Conservation (phyloP, 2,888 invertebrate species). For the Icerya purchasi region DNA sequence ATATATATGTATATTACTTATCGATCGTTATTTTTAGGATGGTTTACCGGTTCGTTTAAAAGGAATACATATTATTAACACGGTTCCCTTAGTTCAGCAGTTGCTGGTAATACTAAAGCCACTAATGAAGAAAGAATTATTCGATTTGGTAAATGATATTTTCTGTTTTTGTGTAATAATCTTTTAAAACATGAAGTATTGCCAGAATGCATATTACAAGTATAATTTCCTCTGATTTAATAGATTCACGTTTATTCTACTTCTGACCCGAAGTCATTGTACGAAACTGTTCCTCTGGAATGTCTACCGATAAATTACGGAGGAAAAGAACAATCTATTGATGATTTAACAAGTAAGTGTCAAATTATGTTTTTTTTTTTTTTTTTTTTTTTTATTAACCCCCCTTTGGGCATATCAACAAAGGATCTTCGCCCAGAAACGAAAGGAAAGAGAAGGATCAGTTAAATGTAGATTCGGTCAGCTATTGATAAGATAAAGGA, state of each 20-base stretch:
- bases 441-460: no score
- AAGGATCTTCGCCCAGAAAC: no score
- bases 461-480: no score
- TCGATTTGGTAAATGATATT: conserved; percentile 15
- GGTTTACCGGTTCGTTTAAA: conserved; percentile 14
- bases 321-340: conserved; percentile 12
- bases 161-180: no score
- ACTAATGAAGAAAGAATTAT: conserved; percentile 15
- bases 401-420: no score
- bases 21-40: conserved; percentile 10
- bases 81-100: conserved; percentile 13
- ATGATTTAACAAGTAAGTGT: conserved; percentile 13
- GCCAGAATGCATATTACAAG: background rate
- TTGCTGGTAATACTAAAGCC: conserved; percentile 13
- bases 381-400: no score
- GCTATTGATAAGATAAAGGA: no score
- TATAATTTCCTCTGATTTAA: background rate
- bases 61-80: conserved; percentile 13
- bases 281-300: conserved; percentile 12
- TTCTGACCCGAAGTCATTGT: conserved; percentile 10
- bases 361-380: no score
- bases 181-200: no score
- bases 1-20: background rate
- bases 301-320: conserved; percentile 10
- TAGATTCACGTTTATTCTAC: conserved; percentile 10